phyloP scores from a whole-genome alignment of 1,140 invertebrate genomes.

The Bombus balteatus region DNA sequence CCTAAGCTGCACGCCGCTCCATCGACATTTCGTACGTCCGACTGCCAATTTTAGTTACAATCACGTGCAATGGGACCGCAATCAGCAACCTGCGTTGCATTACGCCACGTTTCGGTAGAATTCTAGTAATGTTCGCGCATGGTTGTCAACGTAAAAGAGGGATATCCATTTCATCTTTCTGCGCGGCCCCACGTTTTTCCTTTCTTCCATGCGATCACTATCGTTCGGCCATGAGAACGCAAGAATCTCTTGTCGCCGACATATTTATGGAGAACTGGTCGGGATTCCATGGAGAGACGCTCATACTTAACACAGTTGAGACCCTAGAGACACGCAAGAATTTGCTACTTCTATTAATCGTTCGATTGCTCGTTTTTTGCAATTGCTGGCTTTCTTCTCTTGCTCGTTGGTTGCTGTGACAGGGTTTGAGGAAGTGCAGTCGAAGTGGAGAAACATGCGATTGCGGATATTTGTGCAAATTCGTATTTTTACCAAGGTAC shows the following conservation, averaged over 20 bases:
- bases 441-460: too few relatives aligned
- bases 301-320: neutral
- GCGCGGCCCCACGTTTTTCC: neutral
- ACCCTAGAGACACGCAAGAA: neutral
- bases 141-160: neutral
- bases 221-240: neutral
- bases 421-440: too few relatives aligned
- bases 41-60: neutral
- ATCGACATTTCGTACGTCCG: too few relatives aligned
- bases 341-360: neutral
- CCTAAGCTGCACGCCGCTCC: neutral
- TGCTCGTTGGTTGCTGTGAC: too few relatives aligned
- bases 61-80: neutral
- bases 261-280: constrained; percentile 21
- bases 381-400: too few relatives aligned
- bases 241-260: constrained; percentile 10
- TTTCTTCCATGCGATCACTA: constrained; percentile 5
- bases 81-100: neutral
- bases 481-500: too few relatives aligned
- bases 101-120: constrained; percentile 1
- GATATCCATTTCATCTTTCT: constrained; percentile 12
- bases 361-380: neutral
- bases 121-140: neutral
- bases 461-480: too few relatives aligned
- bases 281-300: constrained; percentile 22